Evolutionary conservation across 2,113 vertebrate species (phyloP).

Genomic region (Tragelaphus imberbis): DNA sequence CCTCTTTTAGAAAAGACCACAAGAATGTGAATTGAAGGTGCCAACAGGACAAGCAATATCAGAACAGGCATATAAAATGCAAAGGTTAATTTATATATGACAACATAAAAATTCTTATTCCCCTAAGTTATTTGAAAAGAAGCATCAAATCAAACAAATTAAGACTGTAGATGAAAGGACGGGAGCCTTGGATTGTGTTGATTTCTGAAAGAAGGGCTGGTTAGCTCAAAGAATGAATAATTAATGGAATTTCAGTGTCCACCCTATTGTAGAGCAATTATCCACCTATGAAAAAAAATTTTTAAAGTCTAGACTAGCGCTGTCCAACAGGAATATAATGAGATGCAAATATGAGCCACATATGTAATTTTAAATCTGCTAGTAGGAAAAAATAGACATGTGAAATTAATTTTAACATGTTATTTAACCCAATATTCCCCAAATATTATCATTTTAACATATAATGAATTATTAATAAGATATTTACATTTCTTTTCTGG

Average conservation of each 20-base stretch:
- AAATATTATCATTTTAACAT: neutral
- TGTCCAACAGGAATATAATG: neutral
- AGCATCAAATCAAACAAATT: neutral
- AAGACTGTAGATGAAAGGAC: neutral
- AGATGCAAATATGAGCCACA: neutral
- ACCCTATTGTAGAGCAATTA: neutral
- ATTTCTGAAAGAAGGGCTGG: conserved; percentile 17
- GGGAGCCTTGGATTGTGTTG: neutral
- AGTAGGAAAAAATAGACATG: neutral
- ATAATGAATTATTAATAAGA: neutral
- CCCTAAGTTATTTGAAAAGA: neutral
- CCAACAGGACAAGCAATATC: neutral
- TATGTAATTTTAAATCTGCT: neutral
- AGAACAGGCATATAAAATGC: neutral
- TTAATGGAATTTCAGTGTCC: neutral
- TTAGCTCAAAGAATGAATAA: neutral
- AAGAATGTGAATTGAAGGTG: neutral
- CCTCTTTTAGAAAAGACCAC: neutral
- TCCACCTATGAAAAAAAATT: neutral
- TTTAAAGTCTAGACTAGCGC: neutral
- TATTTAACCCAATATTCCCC: neutral
- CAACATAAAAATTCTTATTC: neutral
- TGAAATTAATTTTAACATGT: neutral
- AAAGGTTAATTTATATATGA: neutral
- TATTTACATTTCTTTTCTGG: neutral